A percentile compares a stretch with the other conserved stretches of the same genome.
Conservation (phyloP, 2,888 invertebrate genomes). For the Arge pagana region DNA sequence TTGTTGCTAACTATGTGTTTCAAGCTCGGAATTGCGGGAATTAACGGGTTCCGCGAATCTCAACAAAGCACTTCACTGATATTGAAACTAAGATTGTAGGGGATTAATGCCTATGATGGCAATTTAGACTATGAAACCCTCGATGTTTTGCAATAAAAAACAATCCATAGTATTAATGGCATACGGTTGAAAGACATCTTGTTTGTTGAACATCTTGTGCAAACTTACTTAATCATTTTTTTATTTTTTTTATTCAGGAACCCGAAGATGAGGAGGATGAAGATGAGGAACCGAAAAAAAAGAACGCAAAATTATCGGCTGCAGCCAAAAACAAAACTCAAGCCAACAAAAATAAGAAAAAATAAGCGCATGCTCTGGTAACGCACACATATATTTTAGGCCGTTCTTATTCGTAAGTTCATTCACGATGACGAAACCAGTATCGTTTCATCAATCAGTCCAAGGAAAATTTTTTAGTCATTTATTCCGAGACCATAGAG, state of each 20-base stretch:
- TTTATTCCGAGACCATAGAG: constrained; percentile 5
- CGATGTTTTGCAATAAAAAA: too few species aligned
- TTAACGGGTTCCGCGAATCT: too few species aligned
- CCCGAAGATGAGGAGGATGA: constrained; percentile 74
- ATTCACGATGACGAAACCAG: constrained; percentile 50
- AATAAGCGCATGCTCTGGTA: constrained; percentile 43
- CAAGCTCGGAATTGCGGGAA: too few species aligned
- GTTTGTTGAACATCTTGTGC: too few species aligned
- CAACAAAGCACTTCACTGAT: too few species aligned
- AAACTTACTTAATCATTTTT: constrained; percentile 17
- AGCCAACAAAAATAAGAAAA: constrained; percentile 56
- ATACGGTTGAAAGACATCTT: constrained; percentile 30
- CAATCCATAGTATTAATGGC: neutral
- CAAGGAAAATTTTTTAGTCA: neutral
- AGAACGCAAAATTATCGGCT: constrained; percentile 75
- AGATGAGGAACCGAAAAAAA: constrained; percentile 79
- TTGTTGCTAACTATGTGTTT: too few species aligned
- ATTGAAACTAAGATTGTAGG: too few species aligned
- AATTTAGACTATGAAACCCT: too few species aligned
- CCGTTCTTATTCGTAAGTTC: constrained; percentile 53
- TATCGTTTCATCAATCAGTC: constrained; percentile 44
- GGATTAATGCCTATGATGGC: too few species aligned
- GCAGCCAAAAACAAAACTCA: constrained; percentile 73
- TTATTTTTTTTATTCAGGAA: constrained; percentile 61
- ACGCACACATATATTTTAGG: constrained; percentile 43